Conservation (phyloP, 2,888 invertebrate genomes). For the Sicus ferrugineus region DNA sequence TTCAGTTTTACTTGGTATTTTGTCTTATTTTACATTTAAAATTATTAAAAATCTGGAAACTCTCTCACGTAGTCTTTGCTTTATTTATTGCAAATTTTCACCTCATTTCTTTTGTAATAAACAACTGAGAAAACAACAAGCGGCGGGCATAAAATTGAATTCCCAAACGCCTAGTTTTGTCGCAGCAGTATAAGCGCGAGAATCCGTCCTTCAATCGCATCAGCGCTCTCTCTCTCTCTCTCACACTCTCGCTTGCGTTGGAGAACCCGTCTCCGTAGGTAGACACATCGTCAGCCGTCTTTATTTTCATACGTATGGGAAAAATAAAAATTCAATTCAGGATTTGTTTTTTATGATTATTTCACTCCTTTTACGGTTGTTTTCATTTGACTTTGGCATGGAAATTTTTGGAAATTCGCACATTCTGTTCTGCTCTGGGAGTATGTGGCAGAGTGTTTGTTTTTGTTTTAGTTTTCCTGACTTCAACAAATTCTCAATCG, state of each 20-base stretch:
- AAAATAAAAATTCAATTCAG: constrained; percentile 64
- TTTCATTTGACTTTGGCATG: constrained; percentile 45
- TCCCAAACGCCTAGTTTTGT: constrained; percentile 30
- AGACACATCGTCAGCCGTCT: constrained; percentile 50
- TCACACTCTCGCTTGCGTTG: neutral
- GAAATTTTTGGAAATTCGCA: constrained; percentile 13
- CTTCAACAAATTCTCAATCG: constrained; percentile 56
- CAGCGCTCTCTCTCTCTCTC: neutral
- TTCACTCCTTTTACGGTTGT: constrained; percentile 55
- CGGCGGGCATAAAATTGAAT: constrained; percentile 39
- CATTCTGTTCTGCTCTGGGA: neutral
- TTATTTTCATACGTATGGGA: constrained; percentile 47
- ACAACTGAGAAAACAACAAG: constrained; percentile 28
- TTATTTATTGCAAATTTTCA: constrained; percentile 35
- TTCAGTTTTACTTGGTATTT: neutral
- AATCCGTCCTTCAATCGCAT: neutral
- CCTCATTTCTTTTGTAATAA: constrained; percentile 36
- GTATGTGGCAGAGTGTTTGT: neutral
- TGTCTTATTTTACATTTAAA: neutral
- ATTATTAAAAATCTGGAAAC: neutral
- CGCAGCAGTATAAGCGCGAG: constrained; percentile 2
- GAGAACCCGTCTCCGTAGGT: neutral
- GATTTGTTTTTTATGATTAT: constrained; percentile 60
- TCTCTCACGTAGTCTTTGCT: constrained; percentile 10
- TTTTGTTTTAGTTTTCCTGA: constrained; percentile 16